Evolutionary conservation across 2,113 vertebrate genomes (phyloP).

Genomic region (Zapornia atra): DNA sequence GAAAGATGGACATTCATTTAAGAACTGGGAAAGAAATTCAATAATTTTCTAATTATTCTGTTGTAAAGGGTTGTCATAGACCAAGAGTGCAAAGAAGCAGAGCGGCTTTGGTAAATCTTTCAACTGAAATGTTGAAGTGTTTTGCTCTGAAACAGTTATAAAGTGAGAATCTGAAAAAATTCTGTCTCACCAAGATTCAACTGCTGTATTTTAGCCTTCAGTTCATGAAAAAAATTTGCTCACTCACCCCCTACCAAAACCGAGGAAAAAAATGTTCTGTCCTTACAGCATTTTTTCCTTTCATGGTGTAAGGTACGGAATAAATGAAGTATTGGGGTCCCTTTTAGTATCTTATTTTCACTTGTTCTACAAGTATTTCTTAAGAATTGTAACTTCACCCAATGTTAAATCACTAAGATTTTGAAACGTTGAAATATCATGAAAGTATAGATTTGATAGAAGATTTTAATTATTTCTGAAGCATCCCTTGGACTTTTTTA

Average conservation of each 20-base stretch:
- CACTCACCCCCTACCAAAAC: fast-evolving
- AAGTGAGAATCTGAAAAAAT: not conserved
- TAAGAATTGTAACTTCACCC: not conserved
- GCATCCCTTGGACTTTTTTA: not conserved
- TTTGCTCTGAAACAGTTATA: not conserved
- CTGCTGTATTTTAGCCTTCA: not conserved
- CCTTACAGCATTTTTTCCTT: not conserved
- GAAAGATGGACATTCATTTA: not conserved
- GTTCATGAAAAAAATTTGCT: not conserved
- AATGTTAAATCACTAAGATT: not conserved
- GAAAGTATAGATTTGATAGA: not conserved
- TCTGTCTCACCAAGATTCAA: not conserved
- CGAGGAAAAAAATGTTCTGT: not conserved
- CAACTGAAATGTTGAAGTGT: not conserved
- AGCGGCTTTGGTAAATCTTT: not conserved
- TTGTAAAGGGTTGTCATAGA: not conserved
- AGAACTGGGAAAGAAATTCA: not conserved
- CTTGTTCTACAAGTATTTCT: not conserved
- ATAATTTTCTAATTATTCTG: not conserved
- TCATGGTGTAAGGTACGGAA: not conserved
- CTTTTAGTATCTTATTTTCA: not conserved
- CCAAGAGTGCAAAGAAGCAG: not conserved
- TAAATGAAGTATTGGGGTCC: not conserved
- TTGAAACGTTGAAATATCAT: not conserved
- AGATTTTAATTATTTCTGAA: not conserved